phyloP scores from a whole-genome alignment of 1,140 invertebrate genomes.

The Trichonephila clavata region DNA sequence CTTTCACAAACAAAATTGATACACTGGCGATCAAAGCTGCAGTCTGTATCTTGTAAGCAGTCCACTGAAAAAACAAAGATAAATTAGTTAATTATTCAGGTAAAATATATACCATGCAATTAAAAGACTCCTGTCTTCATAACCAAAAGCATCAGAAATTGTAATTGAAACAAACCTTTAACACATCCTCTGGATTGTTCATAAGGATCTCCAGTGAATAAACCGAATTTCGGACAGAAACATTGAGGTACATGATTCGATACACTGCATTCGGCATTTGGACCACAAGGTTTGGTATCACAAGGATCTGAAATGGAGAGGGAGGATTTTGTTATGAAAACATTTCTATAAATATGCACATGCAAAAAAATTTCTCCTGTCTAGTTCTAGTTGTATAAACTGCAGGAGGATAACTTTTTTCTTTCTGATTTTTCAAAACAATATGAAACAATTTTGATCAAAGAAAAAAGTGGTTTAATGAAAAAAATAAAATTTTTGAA shows the following conservation, averaged over 20 bases:
- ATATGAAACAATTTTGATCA: no score
- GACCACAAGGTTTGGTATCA: slow-evolving; percentile 78
- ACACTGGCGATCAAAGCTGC: slow-evolving; percentile 80
- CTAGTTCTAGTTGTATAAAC: no score
- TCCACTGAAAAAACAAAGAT: slow-evolving; percentile 83
- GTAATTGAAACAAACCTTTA: slow-evolving; percentile 37
- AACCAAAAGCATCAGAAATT: neutral
- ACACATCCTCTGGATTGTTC: slow-evolving; percentile 78
- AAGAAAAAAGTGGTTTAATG: neutral
- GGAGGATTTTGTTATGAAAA: neutral
- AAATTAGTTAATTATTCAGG: neutral
- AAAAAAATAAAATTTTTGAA: neutral
- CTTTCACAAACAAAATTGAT: slow-evolving; percentile 79
- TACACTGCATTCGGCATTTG: slow-evolving; percentile 78
- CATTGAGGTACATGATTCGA: slow-evolving; percentile 78
- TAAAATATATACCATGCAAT: neutral
- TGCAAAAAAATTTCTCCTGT: no score
- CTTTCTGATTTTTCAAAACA: no score
- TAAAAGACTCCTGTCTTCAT: neutral
- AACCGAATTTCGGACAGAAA: slow-evolving; percentile 78
- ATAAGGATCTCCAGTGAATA: slow-evolving; percentile 78
- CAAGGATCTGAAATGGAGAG: slow-evolving; percentile 77
- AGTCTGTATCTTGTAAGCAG: slow-evolving; percentile 79
- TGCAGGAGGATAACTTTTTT: no score
- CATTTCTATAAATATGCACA: neutral